Evolutionary conservation across 2,113 vertebrate genomes (phyloP).

Genomic region (Leptobrachium leishanense): DNA sequence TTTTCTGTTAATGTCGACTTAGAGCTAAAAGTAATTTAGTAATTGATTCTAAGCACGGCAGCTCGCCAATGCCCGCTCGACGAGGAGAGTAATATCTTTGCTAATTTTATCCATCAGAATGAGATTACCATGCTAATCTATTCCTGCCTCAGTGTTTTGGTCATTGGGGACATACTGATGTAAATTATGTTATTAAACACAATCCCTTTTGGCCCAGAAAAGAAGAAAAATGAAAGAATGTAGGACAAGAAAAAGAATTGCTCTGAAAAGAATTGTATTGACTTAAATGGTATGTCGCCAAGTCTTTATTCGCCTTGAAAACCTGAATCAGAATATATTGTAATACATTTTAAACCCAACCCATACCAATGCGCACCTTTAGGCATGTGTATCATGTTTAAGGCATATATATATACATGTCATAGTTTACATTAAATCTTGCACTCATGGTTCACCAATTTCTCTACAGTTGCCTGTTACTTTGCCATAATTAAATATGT

Average conservation of each 20-base stretch:
- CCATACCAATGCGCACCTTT: not conserved
- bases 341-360: conserved; percentile 43
- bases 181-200: conserved; percentile 77
- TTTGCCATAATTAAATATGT: no score
- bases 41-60: conserved; percentile 98
- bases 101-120: conserved; percentile 98
- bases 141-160: conserved; percentile 76
- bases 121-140: conserved; percentile 99
- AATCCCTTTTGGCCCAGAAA: conserved; percentile 61
- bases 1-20: conserved; percentile 99
- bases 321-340: conserved; percentile 42
- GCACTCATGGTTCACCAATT: no score
- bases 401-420: no score
- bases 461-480: no score
- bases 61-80: conserved; percentile 84
- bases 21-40: conserved; percentile 99
- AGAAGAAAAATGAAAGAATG: conserved; percentile 57
- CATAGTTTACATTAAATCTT: no score
- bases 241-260: conserved; percentile 52
- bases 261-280: conserved; percentile 54
- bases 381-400: no score
- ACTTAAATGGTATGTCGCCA: conserved; percentile 51
- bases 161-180: conserved; percentile 84
- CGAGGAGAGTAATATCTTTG: conserved; percentile 96
- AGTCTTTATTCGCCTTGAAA: conserved; percentile 44